Base-by-base conservation (phyloP, 2,888 invertebrate genomes). In the Melangyna quadrimaculata region DNA sequence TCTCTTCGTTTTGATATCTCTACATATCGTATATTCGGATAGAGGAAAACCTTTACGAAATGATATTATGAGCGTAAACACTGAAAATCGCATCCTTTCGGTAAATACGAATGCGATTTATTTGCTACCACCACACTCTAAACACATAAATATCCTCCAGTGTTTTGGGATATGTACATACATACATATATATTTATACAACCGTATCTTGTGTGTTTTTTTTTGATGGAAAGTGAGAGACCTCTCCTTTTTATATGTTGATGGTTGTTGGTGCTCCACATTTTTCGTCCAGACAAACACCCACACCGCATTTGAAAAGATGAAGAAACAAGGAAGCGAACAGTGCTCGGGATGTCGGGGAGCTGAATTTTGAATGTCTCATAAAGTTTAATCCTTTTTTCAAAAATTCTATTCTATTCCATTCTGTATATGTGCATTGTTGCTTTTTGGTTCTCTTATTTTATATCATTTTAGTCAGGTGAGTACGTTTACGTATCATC, bases 91-190 rank as follows among this genome's bases (percentile, higher is more conserved):
- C 59, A 84, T 84, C 84, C 84, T 84, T 79, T 84, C 72, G 79
- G 84, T 79, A 84, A 84, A 84, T 84, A 84, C 75, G 79, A 79
- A 84, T 79, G 67, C 79, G 84, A 84, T 84, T 84, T 84, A 84
- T 84, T 79, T 84, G n/a, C 17, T 59, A 72, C 75, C 75, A 75
- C 71, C 71, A 74, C 55, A 61, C 84, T 65, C 65, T 70, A 75
- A 75, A 57, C 53, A 61, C 61, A 84, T 84, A 79, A 84, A 84
- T 77, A 79, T 84, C 79, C 79, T 53, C 14, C 67, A 75, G 79
- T 84, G 71, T 75, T 84, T 79, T 29, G 19, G 79, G 53, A 45
- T 59, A 53, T 14, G 35, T 35, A n/a, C n/a, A n/a, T n/a, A n/a
- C n/a, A n/a, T n/a, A n/a, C n/a, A n/a, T n/a, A n/a, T n/a, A 45